Conservation (phyloP, 2,113 vertebrate species). For the Scortum barcoo region DNA sequence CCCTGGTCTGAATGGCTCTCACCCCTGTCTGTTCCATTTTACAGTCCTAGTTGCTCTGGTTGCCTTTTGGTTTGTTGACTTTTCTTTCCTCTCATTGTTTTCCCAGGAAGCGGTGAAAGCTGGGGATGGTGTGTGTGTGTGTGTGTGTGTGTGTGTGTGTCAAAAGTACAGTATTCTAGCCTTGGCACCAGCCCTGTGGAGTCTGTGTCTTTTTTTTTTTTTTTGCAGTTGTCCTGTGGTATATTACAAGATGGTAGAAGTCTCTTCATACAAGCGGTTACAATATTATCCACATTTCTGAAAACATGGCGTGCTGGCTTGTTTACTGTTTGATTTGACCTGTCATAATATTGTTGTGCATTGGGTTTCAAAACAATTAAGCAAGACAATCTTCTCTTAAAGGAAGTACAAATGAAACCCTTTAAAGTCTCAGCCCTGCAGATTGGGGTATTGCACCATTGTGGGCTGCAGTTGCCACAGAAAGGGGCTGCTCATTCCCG, state of each 20-base stretch:
- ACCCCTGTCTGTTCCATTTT: constrained; percentile 72
- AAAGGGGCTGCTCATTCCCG: constrained; percentile 72
- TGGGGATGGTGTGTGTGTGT: constrained; percentile 51
- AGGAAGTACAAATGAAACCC: constrained; percentile 66
- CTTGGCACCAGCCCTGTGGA: constrained; percentile 59
- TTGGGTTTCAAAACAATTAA: constrained; percentile 72
- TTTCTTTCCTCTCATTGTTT: constrained; percentile 84
- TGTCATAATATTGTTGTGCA: constrained; percentile 68
- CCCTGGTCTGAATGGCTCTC: constrained; percentile 67
- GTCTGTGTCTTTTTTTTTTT: constrained; percentile 65
- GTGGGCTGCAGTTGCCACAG: constrained; percentile 74
- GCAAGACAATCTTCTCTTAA: constrained; percentile 54
- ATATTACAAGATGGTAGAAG: constrained; percentile 65
- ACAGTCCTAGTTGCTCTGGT: constrained; percentile 74
- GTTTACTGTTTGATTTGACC: constrained; percentile 69
- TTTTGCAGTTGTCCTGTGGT: constrained; percentile 67
- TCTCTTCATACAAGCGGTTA: constrained; percentile 58
- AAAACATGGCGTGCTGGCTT: constrained; percentile 67
- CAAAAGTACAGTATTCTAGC: constrained; percentile 60
- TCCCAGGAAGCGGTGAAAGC: constrained; percentile 83
- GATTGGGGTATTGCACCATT: constrained; percentile 71
- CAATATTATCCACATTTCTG: constrained; percentile 64
- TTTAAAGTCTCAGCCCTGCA: constrained; percentile 55
- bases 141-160: constrained; percentile 37
- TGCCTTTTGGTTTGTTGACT: constrained; percentile 82